Evolutionary conservation across 2,888 invertebrate genomes (phyloP).

Genomic region (Oscheius sp.): DNA sequence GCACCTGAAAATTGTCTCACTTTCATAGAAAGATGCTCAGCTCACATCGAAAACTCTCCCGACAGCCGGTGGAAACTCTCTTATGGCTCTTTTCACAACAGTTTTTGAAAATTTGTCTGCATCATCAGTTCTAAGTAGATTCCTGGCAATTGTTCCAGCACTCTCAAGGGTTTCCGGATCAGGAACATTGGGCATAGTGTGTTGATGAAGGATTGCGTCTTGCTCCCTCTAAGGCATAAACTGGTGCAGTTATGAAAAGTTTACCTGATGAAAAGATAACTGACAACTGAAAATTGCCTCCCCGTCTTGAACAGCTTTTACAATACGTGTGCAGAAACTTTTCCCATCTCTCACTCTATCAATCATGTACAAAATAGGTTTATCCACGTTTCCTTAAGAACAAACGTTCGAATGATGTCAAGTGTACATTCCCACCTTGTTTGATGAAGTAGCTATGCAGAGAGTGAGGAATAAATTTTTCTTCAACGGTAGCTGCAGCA

Average conservation of each 20-base stretch:
- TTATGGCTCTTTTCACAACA: slow-evolving; percentile 44
- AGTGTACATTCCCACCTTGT: slow-evolving; percentile 37
- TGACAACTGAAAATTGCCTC: slow-evolving; percentile 73
- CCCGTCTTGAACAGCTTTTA: slow-evolving; percentile 75
- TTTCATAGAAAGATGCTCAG: background rate
- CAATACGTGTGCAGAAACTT: slow-evolving; percentile 74
- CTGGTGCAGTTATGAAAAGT: slow-evolving; percentile 10
- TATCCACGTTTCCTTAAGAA: slow-evolving; percentile 58
- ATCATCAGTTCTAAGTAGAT: slow-evolving; percentile 40
- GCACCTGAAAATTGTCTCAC: slow-evolving; percentile 30
- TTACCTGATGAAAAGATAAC: slow-evolving; percentile 60
- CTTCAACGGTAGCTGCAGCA: slow-evolving; percentile 51
- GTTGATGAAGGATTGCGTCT: slow-evolving; percentile 54
- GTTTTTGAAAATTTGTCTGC: slow-evolving; percentile 40
- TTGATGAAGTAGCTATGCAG: slow-evolving; percentile 53
- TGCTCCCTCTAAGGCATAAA: slow-evolving; percentile 46
- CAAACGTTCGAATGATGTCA: background rate
- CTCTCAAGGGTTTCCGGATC: slow-evolving; percentile 53
- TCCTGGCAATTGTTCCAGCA: slow-evolving; percentile 43
- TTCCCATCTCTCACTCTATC: slow-evolving; percentile 74
- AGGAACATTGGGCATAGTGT: slow-evolving; percentile 60
- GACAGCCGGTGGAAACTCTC: slow-evolving; percentile 51
- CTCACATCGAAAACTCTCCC: slow-evolving; percentile 54
- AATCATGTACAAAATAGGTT: slow-evolving; percentile 74
- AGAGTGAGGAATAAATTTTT: slow-evolving; percentile 47